phyloP scores from a whole-genome alignment of 2,113 vertebrate species.

The western clawed frog (Xenopus tropicalis) region DNA sequence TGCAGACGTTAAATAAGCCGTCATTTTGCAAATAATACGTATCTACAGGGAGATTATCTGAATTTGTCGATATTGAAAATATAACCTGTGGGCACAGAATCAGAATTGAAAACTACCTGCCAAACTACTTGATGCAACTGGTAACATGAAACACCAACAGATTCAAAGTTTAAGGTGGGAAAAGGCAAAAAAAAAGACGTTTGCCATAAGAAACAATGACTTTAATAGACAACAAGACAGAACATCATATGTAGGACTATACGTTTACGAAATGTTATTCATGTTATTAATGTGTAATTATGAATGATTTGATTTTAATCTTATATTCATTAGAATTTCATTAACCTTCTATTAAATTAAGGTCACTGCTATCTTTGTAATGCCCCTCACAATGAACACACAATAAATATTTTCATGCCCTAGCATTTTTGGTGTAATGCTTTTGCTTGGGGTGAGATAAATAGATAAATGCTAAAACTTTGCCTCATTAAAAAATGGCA shows the following conservation, averaged over 20 bases:
- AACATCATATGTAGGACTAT: neutral
- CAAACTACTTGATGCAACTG: neutral
- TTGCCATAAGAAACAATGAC: neutral
- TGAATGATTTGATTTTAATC: constrained; percentile 18
- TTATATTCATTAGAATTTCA: constrained; percentile 12
- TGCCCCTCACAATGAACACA: constrained; percentile 5
- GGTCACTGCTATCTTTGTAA: constrained; percentile 1
- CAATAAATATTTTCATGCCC: constrained; percentile 8
- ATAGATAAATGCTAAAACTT: too few relatives aligned
- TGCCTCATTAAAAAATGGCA: too few relatives aligned
- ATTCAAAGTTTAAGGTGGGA: neutral
- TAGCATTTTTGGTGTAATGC: too few relatives aligned
- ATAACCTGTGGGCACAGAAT: neutral
- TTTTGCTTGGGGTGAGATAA: too few relatives aligned
- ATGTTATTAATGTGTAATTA: constrained; percentile 17
- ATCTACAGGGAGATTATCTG: neutral
- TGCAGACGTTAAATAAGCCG: neutral
- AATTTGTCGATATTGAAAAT: constrained; percentile 4
- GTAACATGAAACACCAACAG: neutral
- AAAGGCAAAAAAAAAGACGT: neutral
- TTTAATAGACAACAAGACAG: neutral
- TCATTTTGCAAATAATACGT: neutral
- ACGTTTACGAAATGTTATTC: constrained; percentile 6
- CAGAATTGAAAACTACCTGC: neutral
- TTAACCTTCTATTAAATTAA: constrained; percentile 30